Conservation (phyloP, 2,888 invertebrate genomes). For the Dorcus hopei region DNA sequence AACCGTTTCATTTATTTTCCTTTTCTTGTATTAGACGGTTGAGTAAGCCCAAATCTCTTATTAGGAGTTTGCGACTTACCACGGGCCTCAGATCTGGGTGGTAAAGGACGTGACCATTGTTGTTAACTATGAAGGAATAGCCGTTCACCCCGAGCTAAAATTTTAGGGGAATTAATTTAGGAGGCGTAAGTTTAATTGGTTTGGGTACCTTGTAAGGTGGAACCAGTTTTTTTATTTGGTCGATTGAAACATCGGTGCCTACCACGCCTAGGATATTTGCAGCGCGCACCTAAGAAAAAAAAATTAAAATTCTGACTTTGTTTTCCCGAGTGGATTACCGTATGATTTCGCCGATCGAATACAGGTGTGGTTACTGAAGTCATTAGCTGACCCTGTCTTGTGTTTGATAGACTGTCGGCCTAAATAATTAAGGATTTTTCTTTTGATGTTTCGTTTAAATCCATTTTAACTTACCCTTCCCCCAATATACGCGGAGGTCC, state of each 20-base stretch:
- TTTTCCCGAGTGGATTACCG: slow-evolving; percentile 53
- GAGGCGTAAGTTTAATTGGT: not conserved
- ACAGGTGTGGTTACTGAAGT: slow-evolving; percentile 93
- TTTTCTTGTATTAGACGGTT: slow-evolving; percentile 5
- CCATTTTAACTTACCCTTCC: slow-evolving; percentile 62
- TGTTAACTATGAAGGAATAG: slow-evolving; percentile 95
- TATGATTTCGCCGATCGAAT: slow-evolving; percentile 88
- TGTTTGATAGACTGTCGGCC: slow-evolving; percentile 65
- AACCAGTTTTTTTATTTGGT: slow-evolving; percentile 91
- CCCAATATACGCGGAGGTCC: slow-evolving; percentile 90
- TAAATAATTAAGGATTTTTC: slow-evolving; percentile 38
- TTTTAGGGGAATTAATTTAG: slow-evolving; percentile 5
- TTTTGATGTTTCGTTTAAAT: not conserved
- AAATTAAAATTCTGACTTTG: slow-evolving; percentile 2
- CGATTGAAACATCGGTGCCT: slow-evolving; percentile 94
- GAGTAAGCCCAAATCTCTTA: not conserved
- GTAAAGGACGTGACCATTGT: slow-evolving; percentile 93
- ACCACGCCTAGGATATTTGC: slow-evolving; percentile 95
- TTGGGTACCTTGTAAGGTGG: slow-evolving; percentile 81
- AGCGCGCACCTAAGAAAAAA: slow-evolving; percentile 66
- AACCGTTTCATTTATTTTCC: not conserved
- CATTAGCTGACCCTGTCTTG: slow-evolving; percentile 78
- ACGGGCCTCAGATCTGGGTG: slow-evolving; percentile 93
- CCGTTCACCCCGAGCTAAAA: slow-evolving; percentile 89
- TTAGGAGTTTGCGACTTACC: slow-evolving; percentile 54